These are phyloP conservation scores for Micrasema minimum DNA, from an alignment of 1,140 invertebrate genomes.

Conservation along the genomic window DNA sequence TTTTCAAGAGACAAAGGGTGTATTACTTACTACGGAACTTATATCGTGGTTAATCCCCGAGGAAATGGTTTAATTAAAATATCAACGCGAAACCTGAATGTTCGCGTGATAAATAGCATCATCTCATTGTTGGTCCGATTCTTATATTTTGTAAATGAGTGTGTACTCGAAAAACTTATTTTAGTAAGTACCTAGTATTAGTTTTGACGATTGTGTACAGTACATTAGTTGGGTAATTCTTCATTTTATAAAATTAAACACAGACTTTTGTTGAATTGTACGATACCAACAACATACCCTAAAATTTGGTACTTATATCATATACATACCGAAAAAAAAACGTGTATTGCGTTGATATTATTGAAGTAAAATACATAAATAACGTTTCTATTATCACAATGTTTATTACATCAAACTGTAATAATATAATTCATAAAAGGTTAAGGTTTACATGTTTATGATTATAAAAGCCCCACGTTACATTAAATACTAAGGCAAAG, in stretches of 20 bases:
- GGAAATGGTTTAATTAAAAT: conserved; percentile 11
- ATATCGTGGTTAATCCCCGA: conserved; percentile 13
- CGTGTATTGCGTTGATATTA: no score
- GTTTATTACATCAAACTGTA: no score
- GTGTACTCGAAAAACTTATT: background rate
- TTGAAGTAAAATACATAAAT: no score
- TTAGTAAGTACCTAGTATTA: background rate
- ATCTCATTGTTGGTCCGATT: background rate
- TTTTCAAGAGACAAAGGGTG: background rate
- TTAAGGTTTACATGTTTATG: no score
- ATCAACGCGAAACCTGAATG: conserved; percentile 5
- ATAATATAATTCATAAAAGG: no score
- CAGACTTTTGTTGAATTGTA: background rate
- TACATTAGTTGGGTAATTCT: background rate
- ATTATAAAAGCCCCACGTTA: no score
- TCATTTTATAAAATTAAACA: background rate
- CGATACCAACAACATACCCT: background rate
- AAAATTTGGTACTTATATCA: no score
- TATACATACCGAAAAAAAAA: no score
- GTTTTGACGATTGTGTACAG: background rate
- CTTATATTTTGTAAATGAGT: background rate
- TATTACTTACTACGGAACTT: background rate
- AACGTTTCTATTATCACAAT: no score
- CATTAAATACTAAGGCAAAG: no score
- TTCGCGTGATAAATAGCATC: conserved; percentile 1